Evolutionary conservation across 2,113 vertebrate genomes (phyloP).

Genomic region (Rafetus swinhoei): DNA sequence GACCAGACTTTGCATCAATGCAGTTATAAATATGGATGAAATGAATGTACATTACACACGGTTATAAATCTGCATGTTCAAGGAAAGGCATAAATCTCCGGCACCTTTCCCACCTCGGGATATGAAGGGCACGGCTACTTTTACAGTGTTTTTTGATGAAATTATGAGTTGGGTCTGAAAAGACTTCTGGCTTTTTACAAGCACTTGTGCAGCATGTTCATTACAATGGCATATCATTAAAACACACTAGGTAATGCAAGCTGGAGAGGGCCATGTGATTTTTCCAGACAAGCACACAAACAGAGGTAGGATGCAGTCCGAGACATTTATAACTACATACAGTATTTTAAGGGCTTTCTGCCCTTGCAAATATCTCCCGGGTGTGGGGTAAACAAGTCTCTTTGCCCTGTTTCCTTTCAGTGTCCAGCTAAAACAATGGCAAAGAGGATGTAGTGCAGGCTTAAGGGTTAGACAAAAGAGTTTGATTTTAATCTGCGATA

Average conservation of each 20-base stretch:
- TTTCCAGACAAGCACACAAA: constrained; percentile 60
- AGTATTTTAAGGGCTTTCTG: constrained; percentile 48
- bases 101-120: constrained; percentile 72
- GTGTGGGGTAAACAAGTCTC: not conserved
- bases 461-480: constrained; percentile 32
- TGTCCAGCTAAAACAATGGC: constrained; percentile 31
- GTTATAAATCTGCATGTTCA: constrained; percentile 81
- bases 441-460: constrained; percentile 53
- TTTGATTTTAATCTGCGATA: constrained; percentile 52
- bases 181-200: constrained; percentile 55
- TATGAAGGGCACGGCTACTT: constrained; percentile 64
- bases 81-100: constrained; percentile 81
- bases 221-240: constrained; percentile 73
- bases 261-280: constrained; percentile 36
- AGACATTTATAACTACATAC: constrained; percentile 56
- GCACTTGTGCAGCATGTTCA: constrained; percentile 60
- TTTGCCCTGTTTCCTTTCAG: constrained; percentile 39
- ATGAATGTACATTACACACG: constrained; percentile 78
- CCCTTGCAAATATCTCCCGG: constrained; percentile 32
- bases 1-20: constrained; percentile 80
- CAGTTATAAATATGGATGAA: constrained; percentile 85
- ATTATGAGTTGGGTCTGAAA: constrained; percentile 74
- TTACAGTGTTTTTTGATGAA: constrained; percentile 66
- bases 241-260: constrained; percentile 60
- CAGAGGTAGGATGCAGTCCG: constrained; percentile 19